Conservation (phyloP, 2,888 invertebrate species). For the Orgyia antiqua region DNA sequence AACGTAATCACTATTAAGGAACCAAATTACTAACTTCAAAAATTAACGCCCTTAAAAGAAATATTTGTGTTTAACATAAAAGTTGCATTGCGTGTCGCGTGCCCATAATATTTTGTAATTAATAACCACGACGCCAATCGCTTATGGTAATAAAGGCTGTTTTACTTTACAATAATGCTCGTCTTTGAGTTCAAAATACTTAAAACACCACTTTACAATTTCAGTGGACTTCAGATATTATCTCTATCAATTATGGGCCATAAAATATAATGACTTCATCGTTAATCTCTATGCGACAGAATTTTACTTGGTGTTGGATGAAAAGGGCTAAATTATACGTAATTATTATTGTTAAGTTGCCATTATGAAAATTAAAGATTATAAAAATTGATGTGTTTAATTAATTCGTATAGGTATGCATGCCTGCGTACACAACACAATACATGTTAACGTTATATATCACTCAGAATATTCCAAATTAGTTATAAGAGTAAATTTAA, state of each 20-base stretch:
- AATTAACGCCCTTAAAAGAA: slow-evolving; percentile 35
- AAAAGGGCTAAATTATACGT: slow-evolving; percentile 60
- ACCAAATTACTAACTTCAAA: slow-evolving; percentile 27
- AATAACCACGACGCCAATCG: slow-evolving; percentile 65
- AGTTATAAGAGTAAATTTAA: too few relatives aligned
- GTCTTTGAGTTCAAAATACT: slow-evolving; percentile 61
- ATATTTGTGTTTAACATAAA: slow-evolving; percentile 47
- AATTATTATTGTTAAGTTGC: too few relatives aligned
- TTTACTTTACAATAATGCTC: slow-evolving; percentile 68
- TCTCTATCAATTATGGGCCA: slow-evolving; percentile 76
- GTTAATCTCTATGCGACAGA: slow-evolving; percentile 75
- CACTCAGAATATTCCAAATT: too few relatives aligned
- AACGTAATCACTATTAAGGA: slow-evolving; percentile 22
- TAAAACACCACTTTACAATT: slow-evolving; percentile 69
- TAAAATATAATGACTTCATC: slow-evolving; percentile 77
- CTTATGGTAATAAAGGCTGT: slow-evolving; percentile 62
- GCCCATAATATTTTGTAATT: slow-evolving; percentile 66
- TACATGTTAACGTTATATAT: too few relatives aligned
- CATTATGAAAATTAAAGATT: too few relatives aligned
- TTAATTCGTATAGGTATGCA: too few relatives aligned
- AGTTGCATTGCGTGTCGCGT: slow-evolving; percentile 50
- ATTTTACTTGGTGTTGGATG: slow-evolving; percentile 70
- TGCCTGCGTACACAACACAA: too few relatives aligned
- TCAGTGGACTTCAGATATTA: slow-evolving; percentile 65
- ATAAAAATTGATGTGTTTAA: too few relatives aligned